Evolutionary conservation across 2,888 invertebrate species (phyloP).

Genomic region (Drosophila falleni): DNA sequence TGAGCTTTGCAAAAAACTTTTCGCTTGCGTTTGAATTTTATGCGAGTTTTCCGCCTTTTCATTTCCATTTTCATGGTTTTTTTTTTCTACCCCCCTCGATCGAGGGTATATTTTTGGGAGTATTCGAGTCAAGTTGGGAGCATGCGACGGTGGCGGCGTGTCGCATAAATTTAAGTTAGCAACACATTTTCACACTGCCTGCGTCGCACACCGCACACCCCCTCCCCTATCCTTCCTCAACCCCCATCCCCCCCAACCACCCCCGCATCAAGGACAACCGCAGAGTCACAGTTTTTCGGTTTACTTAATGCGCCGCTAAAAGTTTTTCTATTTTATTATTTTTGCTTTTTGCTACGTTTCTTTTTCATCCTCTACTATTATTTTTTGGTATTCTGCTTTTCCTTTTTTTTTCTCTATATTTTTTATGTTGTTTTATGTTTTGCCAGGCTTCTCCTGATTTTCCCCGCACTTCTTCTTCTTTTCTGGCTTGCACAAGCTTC

Average conservation of each 20-base stretch:
- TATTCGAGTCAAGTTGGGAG: background rate
- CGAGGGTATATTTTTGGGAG: background rate
- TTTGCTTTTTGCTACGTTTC: conserved; percentile 63
- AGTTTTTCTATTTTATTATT: conserved; percentile 80
- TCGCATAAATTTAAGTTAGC: conserved; percentile 80
- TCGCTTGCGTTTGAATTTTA: conserved; percentile 81
- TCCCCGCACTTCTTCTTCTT: background rate
- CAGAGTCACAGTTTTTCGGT: conserved; percentile 80
- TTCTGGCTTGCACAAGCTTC: conserved; percentile 35
- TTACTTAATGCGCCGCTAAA: conserved; percentile 81
- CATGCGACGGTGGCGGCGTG: conserved; percentile 50
- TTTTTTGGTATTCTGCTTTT: background rate
- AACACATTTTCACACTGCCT: conserved; percentile 77
- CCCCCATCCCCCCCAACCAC: background rate
- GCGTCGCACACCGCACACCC: conserved; percentile 1
- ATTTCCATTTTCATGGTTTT: conserved; percentile 13
- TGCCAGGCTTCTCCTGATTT: conserved; percentile 4
- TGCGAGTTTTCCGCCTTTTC: conserved; percentile 54
- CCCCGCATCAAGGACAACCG: conserved; percentile 75
- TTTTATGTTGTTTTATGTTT: conserved; percentile 1
- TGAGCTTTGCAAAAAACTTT: conserved; percentile 72
- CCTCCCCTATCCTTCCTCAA: background rate
- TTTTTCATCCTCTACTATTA: conserved; percentile 13
- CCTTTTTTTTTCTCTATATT: background rate
- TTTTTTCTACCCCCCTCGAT: conserved; percentile 28